phyloP scores from a whole-genome alignment of 2,797 vertebrate species.

The Gastrophryne carolinensis region DNA sequence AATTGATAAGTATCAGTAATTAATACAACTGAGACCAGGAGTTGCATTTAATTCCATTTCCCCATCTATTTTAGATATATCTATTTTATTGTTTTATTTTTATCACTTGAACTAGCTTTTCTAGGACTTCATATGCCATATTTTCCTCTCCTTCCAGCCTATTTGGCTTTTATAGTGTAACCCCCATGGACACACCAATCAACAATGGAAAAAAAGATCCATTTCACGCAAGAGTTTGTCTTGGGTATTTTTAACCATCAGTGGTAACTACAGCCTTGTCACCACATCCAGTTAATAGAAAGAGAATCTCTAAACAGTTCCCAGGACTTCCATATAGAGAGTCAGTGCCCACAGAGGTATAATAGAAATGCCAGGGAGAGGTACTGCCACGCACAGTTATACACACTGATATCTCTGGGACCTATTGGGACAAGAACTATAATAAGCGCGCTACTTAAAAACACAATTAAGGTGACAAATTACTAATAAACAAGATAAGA shows the following conservation, averaged over 20 bases:
- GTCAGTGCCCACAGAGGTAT: conserved; percentile 8
- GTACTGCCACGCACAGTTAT: conserved; percentile 8
- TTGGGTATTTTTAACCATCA: conserved; percentile 5
- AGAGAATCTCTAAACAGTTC: conserved; percentile 5
- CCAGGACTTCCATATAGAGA: conserved; percentile 6
- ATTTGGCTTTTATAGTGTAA: neutral
- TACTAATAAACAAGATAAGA: conserved; percentile 45
- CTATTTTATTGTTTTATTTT: no score
- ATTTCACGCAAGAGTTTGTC: neutral
- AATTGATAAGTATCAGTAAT: no score
- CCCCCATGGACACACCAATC: neutral
- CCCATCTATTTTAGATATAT: no score
- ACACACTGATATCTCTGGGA: conserved; percentile 21
- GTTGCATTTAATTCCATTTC: no score
- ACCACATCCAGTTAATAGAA: conserved; percentile 15
- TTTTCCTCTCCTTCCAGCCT: neutral
- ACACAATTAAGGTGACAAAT: conserved; percentile 47
- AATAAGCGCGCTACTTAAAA: conserved; percentile 37
- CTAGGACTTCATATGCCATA: neutral
- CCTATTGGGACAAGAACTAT: conserved; percentile 23
- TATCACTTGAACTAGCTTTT: no score
- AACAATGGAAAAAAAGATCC: neutral
- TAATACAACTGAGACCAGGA: no score
- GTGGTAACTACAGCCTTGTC: neutral
- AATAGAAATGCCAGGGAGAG: conserved; percentile 27